Evolutionary conservation across 2,888 invertebrate species (phyloP).

Genomic region (Amiota communis): DNA sequence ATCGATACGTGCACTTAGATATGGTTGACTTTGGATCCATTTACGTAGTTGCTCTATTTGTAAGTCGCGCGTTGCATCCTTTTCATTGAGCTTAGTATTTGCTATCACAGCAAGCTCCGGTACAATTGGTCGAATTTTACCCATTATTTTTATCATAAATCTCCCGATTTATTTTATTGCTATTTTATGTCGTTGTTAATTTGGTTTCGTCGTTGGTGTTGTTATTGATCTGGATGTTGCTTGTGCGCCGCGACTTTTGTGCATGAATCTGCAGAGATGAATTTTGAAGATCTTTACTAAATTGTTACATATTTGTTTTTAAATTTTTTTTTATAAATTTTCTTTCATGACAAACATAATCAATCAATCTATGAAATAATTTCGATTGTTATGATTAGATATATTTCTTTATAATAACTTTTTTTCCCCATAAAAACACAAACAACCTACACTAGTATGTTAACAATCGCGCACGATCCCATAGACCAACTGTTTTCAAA

Average conservation of each 20-base stretch:
- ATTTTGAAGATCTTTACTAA: too few relatives aligned
- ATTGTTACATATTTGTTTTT: too few relatives aligned
- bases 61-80: constrained; percentile 57
- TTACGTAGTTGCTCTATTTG: constrained; percentile 71
- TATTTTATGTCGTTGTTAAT: neutral
- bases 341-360: too few relatives aligned
- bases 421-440: too few relatives aligned
- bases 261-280: neutral
- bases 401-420: too few relatives aligned
- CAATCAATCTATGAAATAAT: too few relatives aligned
- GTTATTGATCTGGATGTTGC: too few relatives aligned
- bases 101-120: constrained; percentile 71
- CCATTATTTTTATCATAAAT: constrained; percentile 45
- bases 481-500: too few relatives aligned
- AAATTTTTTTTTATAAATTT: too few relatives aligned
- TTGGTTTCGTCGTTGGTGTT: neutral
- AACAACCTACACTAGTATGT: too few relatives aligned
- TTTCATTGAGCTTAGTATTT: constrained; percentile 73
- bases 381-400: too few relatives aligned
- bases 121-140: constrained; percentile 62
- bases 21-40: constrained; percentile 75
- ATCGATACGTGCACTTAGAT: constrained; percentile 72
- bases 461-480: too few relatives aligned
- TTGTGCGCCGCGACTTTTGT: constrained; percentile 1
- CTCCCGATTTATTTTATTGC: neutral